Conservation (phyloP, 2,888 invertebrate genomes). For the Cheilosia scutellata region DNA sequence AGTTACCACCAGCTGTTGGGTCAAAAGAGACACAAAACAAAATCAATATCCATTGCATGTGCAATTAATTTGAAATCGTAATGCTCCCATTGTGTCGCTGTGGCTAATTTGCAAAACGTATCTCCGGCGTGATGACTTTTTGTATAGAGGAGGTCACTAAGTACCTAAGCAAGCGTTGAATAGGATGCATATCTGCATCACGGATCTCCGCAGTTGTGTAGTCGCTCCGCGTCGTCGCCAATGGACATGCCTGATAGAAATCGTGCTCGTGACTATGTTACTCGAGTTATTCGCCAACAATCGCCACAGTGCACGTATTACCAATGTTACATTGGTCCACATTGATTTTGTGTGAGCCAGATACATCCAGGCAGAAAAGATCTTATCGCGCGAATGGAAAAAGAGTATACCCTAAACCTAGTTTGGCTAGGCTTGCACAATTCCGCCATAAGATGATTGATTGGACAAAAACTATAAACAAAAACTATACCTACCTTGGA, state of each 20-base stretch:
- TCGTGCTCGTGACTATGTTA: slow-evolving; percentile 62
- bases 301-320: too few species aligned
- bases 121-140: slow-evolving; percentile 40
- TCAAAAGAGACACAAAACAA: slow-evolving; percentile 26
- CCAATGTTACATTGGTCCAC: not conserved
- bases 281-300: slow-evolving; percentile 53
- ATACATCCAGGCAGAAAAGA: slow-evolving; percentile 19
- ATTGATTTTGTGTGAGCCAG: too few species aligned
- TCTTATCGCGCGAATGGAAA: slow-evolving; percentile 38
- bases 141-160: slow-evolving; percentile 33
- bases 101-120: slow-evolving; percentile 60
- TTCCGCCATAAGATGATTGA: slow-evolving; percentile 35
- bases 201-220: slow-evolving; percentile 42
- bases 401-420: slow-evolving; percentile 39
- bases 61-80: slow-evolving; percentile 60
- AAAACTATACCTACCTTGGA: not conserved
- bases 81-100: slow-evolving; percentile 64
- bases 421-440: slow-evolving; percentile 21
- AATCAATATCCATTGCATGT: slow-evolving; percentile 40
- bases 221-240: not conserved
- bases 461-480: slow-evolving; percentile 23
- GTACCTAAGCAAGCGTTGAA: slow-evolving; percentile 11
- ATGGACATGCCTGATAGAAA: slow-evolving; percentile 36
- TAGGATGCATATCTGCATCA: slow-evolving; percentile 56
- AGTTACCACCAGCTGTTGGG: slow-evolving; percentile 10